phyloP scores from a whole-genome alignment of 1,140 invertebrate genomes.

The Vanessa atalanta region DNA sequence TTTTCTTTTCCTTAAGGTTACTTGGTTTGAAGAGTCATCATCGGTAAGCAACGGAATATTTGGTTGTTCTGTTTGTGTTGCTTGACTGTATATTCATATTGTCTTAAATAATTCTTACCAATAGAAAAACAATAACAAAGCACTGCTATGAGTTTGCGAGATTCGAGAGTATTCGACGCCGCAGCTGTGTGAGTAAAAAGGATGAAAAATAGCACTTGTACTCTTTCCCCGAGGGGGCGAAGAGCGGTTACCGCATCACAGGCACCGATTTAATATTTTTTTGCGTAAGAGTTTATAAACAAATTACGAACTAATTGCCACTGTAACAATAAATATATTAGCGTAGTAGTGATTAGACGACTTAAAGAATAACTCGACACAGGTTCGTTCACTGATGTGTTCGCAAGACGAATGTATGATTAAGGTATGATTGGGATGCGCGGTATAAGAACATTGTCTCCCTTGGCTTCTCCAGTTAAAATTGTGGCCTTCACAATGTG shows the following conservation, averaged over 20 bases:
- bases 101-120: neutral
- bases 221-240: too few relatives aligned
- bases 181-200: too few relatives aligned
- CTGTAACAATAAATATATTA: neutral
- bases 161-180: too few relatives aligned
- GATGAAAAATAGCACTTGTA: too few relatives aligned
- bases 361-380: neutral
- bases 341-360: neutral
- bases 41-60: neutral
- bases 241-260: too few relatives aligned
- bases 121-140: neutral
- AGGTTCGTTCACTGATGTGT: neutral
- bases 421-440: too few relatives aligned
- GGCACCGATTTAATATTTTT: too few relatives aligned
- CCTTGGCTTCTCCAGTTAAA: conserved; percentile 51
- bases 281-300: too few relatives aligned
- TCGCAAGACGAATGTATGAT: too few relatives aligned
- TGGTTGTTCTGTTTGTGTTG: neutral
- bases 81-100: neutral
- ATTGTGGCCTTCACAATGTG: conserved; percentile 70
- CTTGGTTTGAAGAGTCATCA: neutral
- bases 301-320: too few relatives aligned
- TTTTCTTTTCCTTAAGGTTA: too few relatives aligned
- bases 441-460: conserved; percentile 47
- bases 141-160: too few relatives aligned